Percentiles rank a stretch among this genome's conserved stretches.
phyloP scores from a whole-genome alignment of 2,888 invertebrate species.

The Parapristionchus giblindavisi region DNA sequence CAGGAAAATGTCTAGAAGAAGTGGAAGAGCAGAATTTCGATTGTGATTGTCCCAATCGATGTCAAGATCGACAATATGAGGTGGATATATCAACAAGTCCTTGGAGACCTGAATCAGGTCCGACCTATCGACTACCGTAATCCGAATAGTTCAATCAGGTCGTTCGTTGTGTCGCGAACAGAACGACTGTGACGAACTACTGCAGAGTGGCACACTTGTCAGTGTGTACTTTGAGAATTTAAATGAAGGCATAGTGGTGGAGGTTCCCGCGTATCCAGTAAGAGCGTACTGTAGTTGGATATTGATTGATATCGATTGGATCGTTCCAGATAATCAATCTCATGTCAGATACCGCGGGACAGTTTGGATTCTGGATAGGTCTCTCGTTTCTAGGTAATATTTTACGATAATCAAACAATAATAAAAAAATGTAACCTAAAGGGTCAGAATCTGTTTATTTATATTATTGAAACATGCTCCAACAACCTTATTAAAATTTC shows the following conservation, averaged over 20 bases:
- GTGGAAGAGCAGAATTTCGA: background rate
- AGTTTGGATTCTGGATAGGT: slow-evolving; percentile 34
- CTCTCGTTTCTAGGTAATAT: slow-evolving; percentile 21
- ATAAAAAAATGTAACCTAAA: too few relatives aligned
- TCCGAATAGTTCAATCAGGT: slow-evolving; percentile 17
- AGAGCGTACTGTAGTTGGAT: background rate
- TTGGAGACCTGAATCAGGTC: slow-evolving; percentile 24
- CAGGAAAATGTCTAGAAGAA: slow-evolving; percentile 26
- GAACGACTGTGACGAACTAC: slow-evolving; percentile 32
- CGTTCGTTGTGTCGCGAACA: slow-evolving; percentile 32
- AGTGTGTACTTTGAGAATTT: slow-evolving; percentile 16
- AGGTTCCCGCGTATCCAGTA: slow-evolving; percentile 27
- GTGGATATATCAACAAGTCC: slow-evolving; percentile 27
- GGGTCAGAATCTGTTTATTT: background rate
- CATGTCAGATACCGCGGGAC: slow-evolving; percentile 32
- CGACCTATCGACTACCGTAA: slow-evolving; percentile 21
- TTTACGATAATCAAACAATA: too few relatives aligned
- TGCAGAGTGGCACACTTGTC: slow-evolving; percentile 6
- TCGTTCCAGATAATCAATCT: slow-evolving; percentile 21
- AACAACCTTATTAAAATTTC: too few relatives aligned
- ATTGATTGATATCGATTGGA: background rate
- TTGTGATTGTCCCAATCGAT: slow-evolving; percentile 34
- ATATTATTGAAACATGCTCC: background rate
- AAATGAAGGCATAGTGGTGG: slow-evolving; percentile 20
- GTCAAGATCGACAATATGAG: slow-evolving; percentile 17